phyloP scores from a whole-genome alignment of 2,888 invertebrate species.

The Rhagonycha fulva region DNA sequence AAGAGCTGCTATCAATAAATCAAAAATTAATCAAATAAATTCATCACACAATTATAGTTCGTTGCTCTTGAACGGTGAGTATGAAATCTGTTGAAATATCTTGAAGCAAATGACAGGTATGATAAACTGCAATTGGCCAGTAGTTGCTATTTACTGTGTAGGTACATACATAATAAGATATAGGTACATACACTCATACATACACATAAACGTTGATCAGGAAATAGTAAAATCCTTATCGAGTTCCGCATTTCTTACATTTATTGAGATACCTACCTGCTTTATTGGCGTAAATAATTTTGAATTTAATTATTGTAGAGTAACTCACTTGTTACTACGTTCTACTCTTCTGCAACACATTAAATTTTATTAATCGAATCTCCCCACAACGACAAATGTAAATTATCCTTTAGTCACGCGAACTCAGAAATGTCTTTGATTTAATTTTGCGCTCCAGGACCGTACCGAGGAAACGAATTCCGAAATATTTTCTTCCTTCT shows the following conservation, averaged over 20 bases:
- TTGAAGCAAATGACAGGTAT: constrained; percentile 33
- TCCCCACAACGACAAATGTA: not conserved
- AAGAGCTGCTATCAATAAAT: not conserved
- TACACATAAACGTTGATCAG: not conserved
- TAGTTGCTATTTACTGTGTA: constrained; percentile 26
- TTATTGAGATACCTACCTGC: not conserved
- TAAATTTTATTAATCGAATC: not conserved
- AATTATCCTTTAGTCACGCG: not conserved
- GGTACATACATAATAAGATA: constrained; percentile 20
- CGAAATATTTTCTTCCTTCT: too few relatives aligned
- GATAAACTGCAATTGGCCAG: constrained; percentile 28
- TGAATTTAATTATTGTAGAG: not conserved
- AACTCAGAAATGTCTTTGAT: not conserved
- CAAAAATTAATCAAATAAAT: constrained; percentile 2
- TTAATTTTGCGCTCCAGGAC: not conserved
- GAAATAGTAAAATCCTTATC: not conserved
- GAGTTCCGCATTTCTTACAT: not conserved
- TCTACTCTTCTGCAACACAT: not conserved
- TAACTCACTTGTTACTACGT: not conserved
- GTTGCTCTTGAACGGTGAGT: constrained; percentile 34
- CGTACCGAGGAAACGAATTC: not conserved
- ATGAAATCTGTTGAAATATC: constrained; percentile 36
- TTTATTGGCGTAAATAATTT: not conserved
- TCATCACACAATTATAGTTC: constrained; percentile 20
- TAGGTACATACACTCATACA: not conserved